These are phyloP conservation scores for Oxystoma pomonae DNA, from an alignment of 2,888 invertebrate genomes.

Conservation along the genomic window DNA sequence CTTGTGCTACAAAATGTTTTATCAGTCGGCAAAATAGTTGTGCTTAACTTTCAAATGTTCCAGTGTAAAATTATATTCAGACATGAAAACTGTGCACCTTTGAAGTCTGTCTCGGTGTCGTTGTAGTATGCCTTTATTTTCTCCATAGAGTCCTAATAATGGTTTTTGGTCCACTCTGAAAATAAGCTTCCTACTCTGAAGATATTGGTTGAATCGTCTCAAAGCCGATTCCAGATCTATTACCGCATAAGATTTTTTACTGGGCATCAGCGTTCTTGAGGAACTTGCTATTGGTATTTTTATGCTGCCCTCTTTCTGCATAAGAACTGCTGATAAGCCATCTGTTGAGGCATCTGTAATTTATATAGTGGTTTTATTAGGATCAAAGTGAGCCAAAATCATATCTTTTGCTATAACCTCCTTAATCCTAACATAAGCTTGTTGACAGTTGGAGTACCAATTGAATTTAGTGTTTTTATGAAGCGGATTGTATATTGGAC, in stretches of 20 bases:
- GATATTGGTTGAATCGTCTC: conserved; percentile 39
- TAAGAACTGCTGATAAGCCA: conserved; percentile 33
- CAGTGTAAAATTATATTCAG: conserved; percentile 5
- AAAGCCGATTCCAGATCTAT: conserved; percentile 15
- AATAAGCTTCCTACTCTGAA: conserved; percentile 39
- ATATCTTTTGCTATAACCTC: conserved; percentile 11
- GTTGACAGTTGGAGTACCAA: conserved; percentile 14
- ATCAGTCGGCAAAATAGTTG: conserved; percentile 2
- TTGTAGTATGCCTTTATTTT: conserved; percentile 8
- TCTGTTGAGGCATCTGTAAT: conserved; percentile 13
- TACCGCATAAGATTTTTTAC: conserved; percentile 28
- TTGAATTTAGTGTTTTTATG: conserved; percentile 15
- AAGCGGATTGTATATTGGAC: conserved; percentile 23
- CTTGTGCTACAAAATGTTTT: not conserved
- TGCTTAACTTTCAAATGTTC: not conserved
- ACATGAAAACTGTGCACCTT: conserved; percentile 9
- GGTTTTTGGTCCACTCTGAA: conserved; percentile 30
- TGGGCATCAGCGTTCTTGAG: conserved; percentile 30
- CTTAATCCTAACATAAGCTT: conserved; percentile 20
- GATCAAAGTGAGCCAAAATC: conserved; percentile 21
- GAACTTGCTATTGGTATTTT: conserved; percentile 38
- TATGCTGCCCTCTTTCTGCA: conserved; percentile 31
- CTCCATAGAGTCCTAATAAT: conserved; percentile 2
- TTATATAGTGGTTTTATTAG: conserved; percentile 15
- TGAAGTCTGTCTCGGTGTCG: conserved; percentile 4